Base-by-base conservation (phyloP, 1,140 invertebrate genomes). In the Drosophila rhopaloa region DNA sequence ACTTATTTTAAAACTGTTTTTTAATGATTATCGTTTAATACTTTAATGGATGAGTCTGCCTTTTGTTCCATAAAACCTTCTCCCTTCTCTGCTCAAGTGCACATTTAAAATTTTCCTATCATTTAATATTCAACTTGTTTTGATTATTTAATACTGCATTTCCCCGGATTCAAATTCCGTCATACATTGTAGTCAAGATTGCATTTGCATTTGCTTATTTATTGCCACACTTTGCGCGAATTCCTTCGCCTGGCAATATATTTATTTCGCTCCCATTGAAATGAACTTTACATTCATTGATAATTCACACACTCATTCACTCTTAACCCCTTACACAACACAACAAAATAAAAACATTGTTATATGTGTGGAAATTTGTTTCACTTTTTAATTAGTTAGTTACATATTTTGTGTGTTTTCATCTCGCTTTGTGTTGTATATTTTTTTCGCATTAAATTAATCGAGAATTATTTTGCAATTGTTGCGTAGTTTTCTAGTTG, bases 391-490 rank as follows among this genome's bases (percentile, higher is more conserved):
- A 68, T 53, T 66, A 57, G 48, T 62, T 72, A 24, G 48, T 62
- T 72, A 24, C 24, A 48, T 65, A 14, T 62, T 61, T 47, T 61
- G 41, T 38, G 24, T 48, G 35, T 10, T 37, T 37, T 44, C 5
- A 13, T 11, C 24, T 47, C 5, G 11, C 11, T 24, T 24, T 47
- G 7, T 47, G 7, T 41, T 41, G 27, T 38, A 32, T 38, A 32
- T 54, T 44, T 58, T 55, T 58, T 24, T n/a, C 38, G 43, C 55
- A 75, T 66, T 48, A 82, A 47, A 75, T 83, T 55, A 63, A 79
- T 84, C 60, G 62, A 70, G 57, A 66, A 62, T 66, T 54, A 51
- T 79, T 70, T 65, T 57, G 54, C 58, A 81, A 76, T 80, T 80
- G 71, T 70, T 63, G 54, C 58, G 60, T 74, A 44, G 19, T 40